These are phyloP conservation scores for Misgurnus anguillicaudatus DNA, from an alignment of 2,113 vertebrate species.

Conservation along the genomic window DNA sequence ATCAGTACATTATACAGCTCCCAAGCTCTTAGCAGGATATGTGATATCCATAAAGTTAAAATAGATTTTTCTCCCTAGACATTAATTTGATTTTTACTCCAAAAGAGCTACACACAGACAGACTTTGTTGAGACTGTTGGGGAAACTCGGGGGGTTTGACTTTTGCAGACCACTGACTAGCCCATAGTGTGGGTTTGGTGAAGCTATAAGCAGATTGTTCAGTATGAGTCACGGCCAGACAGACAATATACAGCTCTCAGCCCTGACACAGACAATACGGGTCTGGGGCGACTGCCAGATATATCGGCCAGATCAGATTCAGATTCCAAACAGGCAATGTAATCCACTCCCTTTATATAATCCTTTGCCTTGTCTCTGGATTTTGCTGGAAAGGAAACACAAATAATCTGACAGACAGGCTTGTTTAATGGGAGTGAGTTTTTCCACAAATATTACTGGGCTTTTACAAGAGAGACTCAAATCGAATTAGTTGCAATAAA, in stretches of 20 bases:
- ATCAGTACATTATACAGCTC: background rate
- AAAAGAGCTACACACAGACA: conserved; percentile 30
- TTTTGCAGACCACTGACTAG: conserved; percentile 73
- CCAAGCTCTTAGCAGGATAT: background rate
- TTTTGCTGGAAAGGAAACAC: background rate
- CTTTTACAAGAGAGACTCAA: too few relatives aligned
- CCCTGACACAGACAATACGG: conserved; percentile 60
- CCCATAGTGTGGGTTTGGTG: conserved; percentile 73
- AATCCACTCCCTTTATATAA: conserved; percentile 42
- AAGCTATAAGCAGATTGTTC: conserved; percentile 68
- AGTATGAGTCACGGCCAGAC: conserved; percentile 71
- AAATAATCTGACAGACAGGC: conserved; percentile 10
- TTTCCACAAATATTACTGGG: too few relatives aligned
- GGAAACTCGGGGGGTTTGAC: conserved; percentile 25
- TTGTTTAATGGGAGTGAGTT: background rate
- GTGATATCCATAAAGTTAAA: conserved; percentile 6
- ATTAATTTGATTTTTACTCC: conserved; percentile 4
- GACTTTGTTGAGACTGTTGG: conserved; percentile 43
- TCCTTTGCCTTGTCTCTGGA: conserved; percentile 15
- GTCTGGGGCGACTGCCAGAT: conserved; percentile 20
- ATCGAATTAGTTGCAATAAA: too few relatives aligned
- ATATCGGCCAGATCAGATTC: conserved; percentile 8
- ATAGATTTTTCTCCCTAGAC: background rate
- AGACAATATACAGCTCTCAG: conserved; percentile 62
- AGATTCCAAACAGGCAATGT: conserved; percentile 46